These are phyloP conservation scores for Hypena proboscidalis DNA, from an alignment of 2,888 invertebrate genomes.

Conservation along the genomic window DNA sequence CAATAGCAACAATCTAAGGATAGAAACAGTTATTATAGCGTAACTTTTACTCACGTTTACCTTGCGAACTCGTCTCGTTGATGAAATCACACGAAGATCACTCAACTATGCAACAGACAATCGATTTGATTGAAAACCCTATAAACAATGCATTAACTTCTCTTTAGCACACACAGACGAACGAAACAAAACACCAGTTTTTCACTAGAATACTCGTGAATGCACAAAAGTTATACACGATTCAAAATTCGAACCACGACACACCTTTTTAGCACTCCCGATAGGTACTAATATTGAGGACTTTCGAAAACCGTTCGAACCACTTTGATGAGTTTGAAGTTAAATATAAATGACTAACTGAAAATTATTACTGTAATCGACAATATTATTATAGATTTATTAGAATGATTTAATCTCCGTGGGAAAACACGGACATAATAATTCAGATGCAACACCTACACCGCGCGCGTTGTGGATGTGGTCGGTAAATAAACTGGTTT, in stretches of 20 bases:
- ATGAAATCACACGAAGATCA: conserved; percentile 64
- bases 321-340: conserved; percentile 7
- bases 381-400: conserved; percentile 19
- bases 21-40: conserved; percentile 65
- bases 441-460: conserved; percentile 37
- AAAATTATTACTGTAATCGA: conserved; percentile 13
- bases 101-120: conserved; percentile 65
- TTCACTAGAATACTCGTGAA: conserved; percentile 69
- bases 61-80: conserved; percentile 54
- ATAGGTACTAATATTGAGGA: conserved; percentile 11
- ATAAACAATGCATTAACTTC: conserved; percentile 44
- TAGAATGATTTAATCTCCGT: conserved; percentile 41
- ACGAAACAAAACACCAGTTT: conserved; percentile 55
- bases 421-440: conserved; percentile 52
- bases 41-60: conserved; percentile 77
- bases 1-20: conserved; percentile 37
- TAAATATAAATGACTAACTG: conserved; percentile 3
- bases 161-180: conserved; percentile 48
- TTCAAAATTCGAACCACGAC: conserved; percentile 73
- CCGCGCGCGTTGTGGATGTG: conserved; percentile 55
- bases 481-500: conserved; percentile 83
- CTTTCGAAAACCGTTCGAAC: conserved; percentile 22
- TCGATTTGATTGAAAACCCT: conserved; percentile 44
- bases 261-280: conserved; percentile 57
- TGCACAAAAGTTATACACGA: conserved; percentile 68